Evolutionary conservation across 2,888 invertebrate genomes (phyloP), one percentile per base, ranked within the genome.

Genomic region (Catocala nupta): DNA sequence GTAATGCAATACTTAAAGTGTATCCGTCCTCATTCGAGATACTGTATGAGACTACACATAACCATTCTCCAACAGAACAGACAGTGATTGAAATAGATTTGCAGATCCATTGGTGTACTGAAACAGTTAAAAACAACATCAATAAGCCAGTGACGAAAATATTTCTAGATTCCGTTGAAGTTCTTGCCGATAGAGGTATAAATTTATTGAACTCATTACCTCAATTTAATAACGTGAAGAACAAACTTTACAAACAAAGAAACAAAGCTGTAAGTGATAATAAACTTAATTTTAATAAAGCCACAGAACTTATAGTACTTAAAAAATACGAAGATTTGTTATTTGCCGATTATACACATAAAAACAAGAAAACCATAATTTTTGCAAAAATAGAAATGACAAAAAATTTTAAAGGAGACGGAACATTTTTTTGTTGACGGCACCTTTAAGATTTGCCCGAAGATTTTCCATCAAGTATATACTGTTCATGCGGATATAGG

Each of bases 271-370:
- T 25, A 36, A 63, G 66, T 51, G 66, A 57, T 55, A 67, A 57
- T 36, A 63, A 57, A 57, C 54, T 59, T 12, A 58, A 57, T n/a
- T 67, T 63, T 39, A 25, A 33, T 12, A 60, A 63, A 44, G 58
- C 49, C 42, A 39, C 56, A 51, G 56, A 62, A 33, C n/a, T 59
- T 25, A 36, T 62, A 48, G n/a, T n/a, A n/a, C n/a, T 56, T 59
- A 53, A 58, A 59, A 59, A 49, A 5, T 53, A 54, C 48, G 65
- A 65, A 61, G n/a, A 66, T 52, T 53, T 66, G 33, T 55, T 66
- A 49, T 63, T 63, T 59, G 62, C 59, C 10, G 52, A 62, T 45
- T 59, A 48, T 33, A 45, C n/a, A 53, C 13, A 55, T 16, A 59
- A 59, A 48, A 53, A 58, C 10, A 66, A 66, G 43, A 58, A 50